Evolutionary conservation across 92 coral and sea anemone species (phyloP).

Genomic region (Parazoanthus atlanticus): DNA sequence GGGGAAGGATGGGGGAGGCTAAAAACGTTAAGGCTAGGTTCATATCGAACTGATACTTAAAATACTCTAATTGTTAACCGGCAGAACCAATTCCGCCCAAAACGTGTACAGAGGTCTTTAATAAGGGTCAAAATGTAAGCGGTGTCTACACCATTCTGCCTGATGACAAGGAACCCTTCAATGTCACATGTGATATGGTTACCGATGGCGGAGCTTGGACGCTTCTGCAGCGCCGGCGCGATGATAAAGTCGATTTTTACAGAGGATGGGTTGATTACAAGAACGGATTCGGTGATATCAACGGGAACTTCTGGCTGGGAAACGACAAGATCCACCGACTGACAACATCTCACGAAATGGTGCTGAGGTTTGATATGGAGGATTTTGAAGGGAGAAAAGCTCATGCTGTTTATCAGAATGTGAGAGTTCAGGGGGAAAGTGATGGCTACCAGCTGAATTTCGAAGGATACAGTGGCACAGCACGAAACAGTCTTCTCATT

Average conservation of each 20-base stretch:
- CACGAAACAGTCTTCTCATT: not conserved
- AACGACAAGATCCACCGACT: not conserved
- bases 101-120: too few species aligned
- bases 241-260: not conserved
- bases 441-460: not conserved
- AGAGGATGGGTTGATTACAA: not conserved
- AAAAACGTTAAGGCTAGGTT: too few species aligned
- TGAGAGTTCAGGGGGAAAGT: too few species aligned
- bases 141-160: slow-evolving; percentile 8
- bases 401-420: too few species aligned
- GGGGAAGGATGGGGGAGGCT: too few species aligned
- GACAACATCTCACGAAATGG: not conserved
- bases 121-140: not conserved
- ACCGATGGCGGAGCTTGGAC: not conserved
- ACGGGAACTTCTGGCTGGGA: not conserved
- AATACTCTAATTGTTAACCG: not conserved
- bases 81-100: not conserved
- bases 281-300: not conserved
- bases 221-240: not conserved
- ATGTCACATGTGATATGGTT: too few species aligned
- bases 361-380: not conserved
- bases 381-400: too few species aligned
- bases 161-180: not conserved
- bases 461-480: not conserved
- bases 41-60: too few species aligned